phyloP scores from a whole-genome alignment of 2,888 invertebrate species.

The Eulithis testata region DNA sequence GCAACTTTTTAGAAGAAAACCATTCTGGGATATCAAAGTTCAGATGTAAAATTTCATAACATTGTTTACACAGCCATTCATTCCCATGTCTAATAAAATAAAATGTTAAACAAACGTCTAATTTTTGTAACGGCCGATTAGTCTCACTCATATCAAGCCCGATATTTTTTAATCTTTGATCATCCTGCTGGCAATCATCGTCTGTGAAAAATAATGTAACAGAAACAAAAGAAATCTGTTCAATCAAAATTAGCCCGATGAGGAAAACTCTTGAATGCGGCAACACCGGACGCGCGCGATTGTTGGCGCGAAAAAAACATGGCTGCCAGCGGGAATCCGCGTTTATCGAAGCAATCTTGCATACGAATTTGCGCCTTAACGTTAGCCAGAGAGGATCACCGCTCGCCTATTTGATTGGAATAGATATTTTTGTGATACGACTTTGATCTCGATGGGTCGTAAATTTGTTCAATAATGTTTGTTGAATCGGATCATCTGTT shows the following conservation, averaged over 20 bases:
- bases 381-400: slow-evolving; percentile 50
- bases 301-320: slow-evolving; percentile 67
- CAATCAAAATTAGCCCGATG: slow-evolving; percentile 65
- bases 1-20: slow-evolving; percentile 35
- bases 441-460: slow-evolving; percentile 76
- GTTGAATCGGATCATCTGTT: slow-evolving; percentile 74
- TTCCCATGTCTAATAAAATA: slow-evolving; percentile 42
- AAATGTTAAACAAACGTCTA: slow-evolving; percentile 50
- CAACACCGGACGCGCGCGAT: slow-evolving; percentile 60
- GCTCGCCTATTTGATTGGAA: slow-evolving; percentile 51
- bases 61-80: slow-evolving; percentile 33
- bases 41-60: slow-evolving; percentile 34
- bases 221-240: slow-evolving; percentile 60
- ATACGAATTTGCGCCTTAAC: slow-evolving; percentile 61
- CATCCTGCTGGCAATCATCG: slow-evolving; percentile 52
- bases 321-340: slow-evolving; percentile 59
- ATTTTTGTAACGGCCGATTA: slow-evolving; percentile 56
- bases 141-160: slow-evolving; percentile 49
- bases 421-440: slow-evolving; percentile 64
- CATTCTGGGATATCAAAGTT: slow-evolving; percentile 26
- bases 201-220: slow-evolving; percentile 53
- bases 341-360: slow-evolving; percentile 53
- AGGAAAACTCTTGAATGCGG: slow-evolving; percentile 62
- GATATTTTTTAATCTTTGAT: slow-evolving; percentile 58
- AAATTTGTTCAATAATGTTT: slow-evolving; percentile 76